Conservation (phyloP, 1,140 invertebrate species). For the Bombus vancouverensis region DNA sequence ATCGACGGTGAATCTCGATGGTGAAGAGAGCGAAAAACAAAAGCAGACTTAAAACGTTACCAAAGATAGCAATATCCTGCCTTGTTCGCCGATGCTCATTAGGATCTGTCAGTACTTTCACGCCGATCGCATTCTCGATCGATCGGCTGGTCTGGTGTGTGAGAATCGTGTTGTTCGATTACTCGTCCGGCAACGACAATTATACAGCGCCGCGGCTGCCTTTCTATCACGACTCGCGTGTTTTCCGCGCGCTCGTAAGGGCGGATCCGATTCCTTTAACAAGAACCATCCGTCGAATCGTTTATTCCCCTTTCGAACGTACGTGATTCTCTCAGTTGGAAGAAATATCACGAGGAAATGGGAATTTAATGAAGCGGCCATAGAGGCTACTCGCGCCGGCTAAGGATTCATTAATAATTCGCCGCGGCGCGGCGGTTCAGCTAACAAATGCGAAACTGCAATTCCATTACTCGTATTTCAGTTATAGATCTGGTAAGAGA, state of each 20-base stretch:
- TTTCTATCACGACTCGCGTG: background rate
- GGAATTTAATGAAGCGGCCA: background rate
- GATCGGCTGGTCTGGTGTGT: background rate
- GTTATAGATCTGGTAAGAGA: too few species aligned
- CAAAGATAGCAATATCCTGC: background rate
- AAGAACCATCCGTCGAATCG: slow-evolving; percentile 21
- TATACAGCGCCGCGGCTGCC: slow-evolving; percentile 20
- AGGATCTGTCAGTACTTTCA: slow-evolving; percentile 47
- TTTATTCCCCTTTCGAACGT: background rate
- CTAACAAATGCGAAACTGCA: background rate
- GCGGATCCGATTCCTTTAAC: background rate
- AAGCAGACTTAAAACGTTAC: slow-evolving; percentile 10
- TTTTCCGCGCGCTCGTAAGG: background rate
- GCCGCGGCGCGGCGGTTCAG: background rate
- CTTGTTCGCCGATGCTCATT: slow-evolving; percentile 30
- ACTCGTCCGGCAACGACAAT: slow-evolving; percentile 14
- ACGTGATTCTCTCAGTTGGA: background rate
- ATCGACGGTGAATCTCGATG: background rate
- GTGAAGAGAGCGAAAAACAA: slow-evolving; percentile 4
- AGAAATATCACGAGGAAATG: slow-evolving; percentile 4
- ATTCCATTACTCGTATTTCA: background rate
- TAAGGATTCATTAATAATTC: too few species aligned
- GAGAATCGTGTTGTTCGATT: slow-evolving; percentile 14
- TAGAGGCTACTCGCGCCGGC: too few species aligned
- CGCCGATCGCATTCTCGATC: slow-evolving; percentile 50